A percentile compares a stretch with the other conserved stretches of the same genome.
phyloP scores from a whole-genome alignment of 2,113 vertebrate species.

The Siphamia tubifer region DNA sequence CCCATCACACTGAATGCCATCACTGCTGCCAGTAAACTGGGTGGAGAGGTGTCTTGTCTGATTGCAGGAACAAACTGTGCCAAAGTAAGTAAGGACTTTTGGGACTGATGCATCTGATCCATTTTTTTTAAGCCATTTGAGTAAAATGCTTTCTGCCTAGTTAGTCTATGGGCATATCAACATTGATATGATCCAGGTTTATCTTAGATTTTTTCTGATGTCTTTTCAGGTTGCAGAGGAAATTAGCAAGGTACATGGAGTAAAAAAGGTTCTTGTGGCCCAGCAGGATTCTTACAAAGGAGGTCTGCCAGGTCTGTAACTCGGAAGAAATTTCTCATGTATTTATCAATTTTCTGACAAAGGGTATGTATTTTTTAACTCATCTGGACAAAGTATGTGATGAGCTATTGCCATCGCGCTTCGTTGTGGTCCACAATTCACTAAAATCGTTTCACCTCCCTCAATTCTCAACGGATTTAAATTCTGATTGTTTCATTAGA shows the following conservation, averaged over 20 bases:
- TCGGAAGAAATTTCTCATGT: neutral
- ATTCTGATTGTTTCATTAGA: too few relatives aligned
- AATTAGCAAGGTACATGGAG: constrained; percentile 87
- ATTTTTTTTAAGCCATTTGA: too few relatives aligned
- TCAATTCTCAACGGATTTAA: too few relatives aligned
- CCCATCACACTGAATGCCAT: constrained; percentile 91
- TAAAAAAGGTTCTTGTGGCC: constrained; percentile 90
- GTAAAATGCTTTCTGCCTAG: too few relatives aligned
- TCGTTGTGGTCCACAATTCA: too few relatives aligned
- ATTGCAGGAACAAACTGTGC: constrained; percentile 92
- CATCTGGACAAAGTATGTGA: too few relatives aligned
- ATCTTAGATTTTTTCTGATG: neutral
- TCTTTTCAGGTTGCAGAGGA: constrained; percentile 86
- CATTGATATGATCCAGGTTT: neutral
- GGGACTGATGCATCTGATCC: too few relatives aligned
- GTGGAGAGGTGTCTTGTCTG: constrained; percentile 93
- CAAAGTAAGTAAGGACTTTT: constrained; percentile 80
- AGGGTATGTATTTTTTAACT: too few relatives aligned
- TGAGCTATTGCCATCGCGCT: too few relatives aligned
- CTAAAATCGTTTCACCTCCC: too few relatives aligned
- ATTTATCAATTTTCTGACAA: too few relatives aligned
- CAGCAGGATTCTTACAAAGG: constrained; percentile 92
- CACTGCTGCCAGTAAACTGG: constrained; percentile 87
- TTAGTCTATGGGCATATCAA: too few relatives aligned
- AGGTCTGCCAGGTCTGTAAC: constrained; percentile 85